Evolutionary conservation across 2,888 invertebrate genomes (phyloP).

Genomic region (Entomobrya multifasciata): DNA sequence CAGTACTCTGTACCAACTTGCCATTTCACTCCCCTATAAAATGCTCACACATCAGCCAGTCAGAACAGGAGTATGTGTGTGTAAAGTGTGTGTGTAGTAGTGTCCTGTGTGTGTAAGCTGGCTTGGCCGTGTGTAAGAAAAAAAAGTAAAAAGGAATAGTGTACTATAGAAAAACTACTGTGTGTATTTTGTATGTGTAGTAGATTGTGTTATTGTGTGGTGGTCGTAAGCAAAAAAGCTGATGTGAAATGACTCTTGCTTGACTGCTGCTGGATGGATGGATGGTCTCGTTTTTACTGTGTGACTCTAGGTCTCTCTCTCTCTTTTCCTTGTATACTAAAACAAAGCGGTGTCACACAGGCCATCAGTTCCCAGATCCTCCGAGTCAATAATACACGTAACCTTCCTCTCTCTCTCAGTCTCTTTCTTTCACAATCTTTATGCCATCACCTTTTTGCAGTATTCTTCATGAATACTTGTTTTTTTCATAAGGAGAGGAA

Average conservation of each 20-base stretch:
- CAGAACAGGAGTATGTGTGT: slow-evolving; percentile 11
- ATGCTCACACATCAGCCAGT: slow-evolving; percentile 36
- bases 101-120: slow-evolving; percentile 36
- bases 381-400: slow-evolving; percentile 74
- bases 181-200: too few relatives aligned
- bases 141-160: too few relatives aligned
- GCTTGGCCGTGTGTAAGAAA: too few relatives aligned
- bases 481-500: slow-evolving; percentile 18
- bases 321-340: slow-evolving; percentile 72
- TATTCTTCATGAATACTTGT: slow-evolving; percentile 14
- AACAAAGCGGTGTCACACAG: slow-evolving; percentile 72
- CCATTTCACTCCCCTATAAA: slow-evolving; percentile 36
- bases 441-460: slow-evolving; percentile 39
- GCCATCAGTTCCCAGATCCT: slow-evolving; percentile 72
- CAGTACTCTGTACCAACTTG: too few relatives aligned
- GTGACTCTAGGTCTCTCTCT: too few relatives aligned
- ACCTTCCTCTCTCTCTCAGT: slow-evolving; percentile 68
- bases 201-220: slow-evolving; percentile 28
- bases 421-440: slow-evolving; percentile 52
- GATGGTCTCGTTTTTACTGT: slow-evolving; percentile 50
- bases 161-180: too few relatives aligned
- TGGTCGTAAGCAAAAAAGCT: slow-evolving; percentile 40
- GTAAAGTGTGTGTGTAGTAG: background rate
- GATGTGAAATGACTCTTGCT: slow-evolving; percentile 46
- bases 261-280: slow-evolving; percentile 46